Evolutionary conservation across 2,888 invertebrate species (phyloP), one percentile per base, ranked within the genome.

Genomic region (Erannis defoliaria): DNA sequence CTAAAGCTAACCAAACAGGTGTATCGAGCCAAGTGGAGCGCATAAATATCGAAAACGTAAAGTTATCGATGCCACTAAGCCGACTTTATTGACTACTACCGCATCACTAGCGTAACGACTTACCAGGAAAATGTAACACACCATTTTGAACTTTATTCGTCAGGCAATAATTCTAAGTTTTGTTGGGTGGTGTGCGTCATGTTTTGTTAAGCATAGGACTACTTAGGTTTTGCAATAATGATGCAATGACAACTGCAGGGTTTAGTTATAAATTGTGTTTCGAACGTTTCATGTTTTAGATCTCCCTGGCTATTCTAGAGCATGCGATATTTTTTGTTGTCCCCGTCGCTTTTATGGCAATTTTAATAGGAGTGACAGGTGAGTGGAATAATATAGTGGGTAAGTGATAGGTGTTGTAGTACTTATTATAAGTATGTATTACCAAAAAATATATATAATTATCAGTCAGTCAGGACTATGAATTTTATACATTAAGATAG

Each of bases 11-110:
- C 78, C 79, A 81, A 79, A 84, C 85, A 87, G 84, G 84, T 84
- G 82, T 81, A 73, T 63, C 68, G 73, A 81, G 85, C 85, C 87
- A 88, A 89, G 82, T 87, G 81, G 82, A 84, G 81, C 81, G 80
- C 85, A 87, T 88, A 88, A 90, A 89, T 85, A 88, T 83, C 73
- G 82, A 87, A 85, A 89, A 89, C 84, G 85, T 88, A 89, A 88
- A 90, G 89, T 91, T 90, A 90, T 89, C 88, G 90, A 89, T 85
- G 80, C 86, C 82, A 81, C 87, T 90, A 90, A 90, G 90, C 88
- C 84, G 81, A 83, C 81, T 88, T 85, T 88, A 90, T 90, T 88
- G 88, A 90, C 88, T 87, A 90, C 88, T 87, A 66, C 76, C 70
- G 75, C 84, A 78, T 72, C 85, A 82, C 83, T 85, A 82, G 73